phyloP scores from a whole-genome alignment of 1,140 invertebrate genomes.

The Anadara kagoshimensis region DNA sequence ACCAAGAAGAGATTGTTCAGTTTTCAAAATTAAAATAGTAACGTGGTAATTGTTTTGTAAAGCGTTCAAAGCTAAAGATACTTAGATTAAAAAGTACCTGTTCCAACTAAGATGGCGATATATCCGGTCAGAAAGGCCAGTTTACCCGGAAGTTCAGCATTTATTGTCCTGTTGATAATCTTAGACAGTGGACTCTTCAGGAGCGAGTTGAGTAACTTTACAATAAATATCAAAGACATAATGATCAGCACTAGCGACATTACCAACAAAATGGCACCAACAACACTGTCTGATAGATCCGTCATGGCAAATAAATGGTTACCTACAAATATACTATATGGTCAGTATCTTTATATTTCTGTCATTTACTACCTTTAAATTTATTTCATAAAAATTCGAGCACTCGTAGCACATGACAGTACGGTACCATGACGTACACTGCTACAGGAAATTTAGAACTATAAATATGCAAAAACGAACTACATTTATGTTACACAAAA shows the following conservation, averaged over 20 bases:
- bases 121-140: conserved; percentile 75
- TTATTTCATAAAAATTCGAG: conserved; percentile 46
- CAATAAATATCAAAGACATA: conserved; percentile 76
- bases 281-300: conserved; percentile 64
- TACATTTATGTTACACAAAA: too few species aligned
- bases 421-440: neutral
- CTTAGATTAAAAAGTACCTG: conserved; percentile 36
- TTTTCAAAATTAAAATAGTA: too few species aligned
- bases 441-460: too few species aligned
- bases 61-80: too few species aligned
- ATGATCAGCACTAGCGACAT: conserved; percentile 76
- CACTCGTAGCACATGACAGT: conserved; percentile 8
- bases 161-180: conserved; percentile 75
- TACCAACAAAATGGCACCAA: conserved; percentile 76
- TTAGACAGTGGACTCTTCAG: conserved; percentile 73
- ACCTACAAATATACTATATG: conserved; percentile 74
- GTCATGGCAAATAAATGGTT: conserved; percentile 30
- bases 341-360: conserved; percentile 73
- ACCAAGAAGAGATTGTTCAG: too few species aligned
- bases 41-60: too few species aligned
- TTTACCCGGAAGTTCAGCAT: conserved; percentile 74
- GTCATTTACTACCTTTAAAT: conserved; percentile 66
- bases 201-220: conserved; percentile 76
- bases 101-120: conserved; percentile 76
- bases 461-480: too few species aligned